phyloP scores from a whole-genome alignment of 2,797 vertebrate genomes.

The Vespertilio murinus region DNA sequence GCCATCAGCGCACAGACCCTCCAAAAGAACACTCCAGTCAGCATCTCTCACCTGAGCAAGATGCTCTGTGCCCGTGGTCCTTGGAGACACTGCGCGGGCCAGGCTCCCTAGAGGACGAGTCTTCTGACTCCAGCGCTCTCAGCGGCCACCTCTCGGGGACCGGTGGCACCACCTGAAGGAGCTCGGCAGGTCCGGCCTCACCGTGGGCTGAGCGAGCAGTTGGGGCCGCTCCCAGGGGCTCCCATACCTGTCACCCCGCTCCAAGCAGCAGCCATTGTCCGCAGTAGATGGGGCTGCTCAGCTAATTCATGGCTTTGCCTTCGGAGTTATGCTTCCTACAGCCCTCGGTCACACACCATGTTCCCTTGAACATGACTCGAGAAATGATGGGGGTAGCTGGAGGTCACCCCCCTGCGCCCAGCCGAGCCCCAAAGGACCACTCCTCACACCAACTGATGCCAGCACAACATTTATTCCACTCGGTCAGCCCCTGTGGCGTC shows the following conservation, averaged over 20 bases:
- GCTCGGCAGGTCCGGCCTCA: neutral
- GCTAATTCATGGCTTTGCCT: neutral
- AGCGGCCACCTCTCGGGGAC: neutral
- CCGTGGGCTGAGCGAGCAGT: neutral
- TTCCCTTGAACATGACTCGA: neutral
- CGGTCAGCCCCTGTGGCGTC: neutral
- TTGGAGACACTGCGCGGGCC: no score
- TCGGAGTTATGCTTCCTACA: neutral
- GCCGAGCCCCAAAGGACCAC: neutral
- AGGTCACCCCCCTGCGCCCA: neutral
- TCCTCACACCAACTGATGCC: neutral
- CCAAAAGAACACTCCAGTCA: neutral
- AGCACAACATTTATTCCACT: slow-evolving; percentile 11
- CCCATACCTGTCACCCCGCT: neutral
- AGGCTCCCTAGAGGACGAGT: neutral
- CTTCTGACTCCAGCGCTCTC: no score
- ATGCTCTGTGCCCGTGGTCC: neutral
- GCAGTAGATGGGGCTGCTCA: neutral
- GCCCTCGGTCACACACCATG: neutral
- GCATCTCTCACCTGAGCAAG: neutral
- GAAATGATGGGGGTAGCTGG: neutral
- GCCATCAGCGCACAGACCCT: neutral
- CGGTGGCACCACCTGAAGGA: accelerated
- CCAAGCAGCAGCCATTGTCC: neutral
- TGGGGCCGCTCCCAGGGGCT: neutral